Evolutionary conservation across 2,113 vertebrate species (phyloP), one percentile per base, ranked within the genome.

Genomic region (Neolamprologus falcicula): DNA sequence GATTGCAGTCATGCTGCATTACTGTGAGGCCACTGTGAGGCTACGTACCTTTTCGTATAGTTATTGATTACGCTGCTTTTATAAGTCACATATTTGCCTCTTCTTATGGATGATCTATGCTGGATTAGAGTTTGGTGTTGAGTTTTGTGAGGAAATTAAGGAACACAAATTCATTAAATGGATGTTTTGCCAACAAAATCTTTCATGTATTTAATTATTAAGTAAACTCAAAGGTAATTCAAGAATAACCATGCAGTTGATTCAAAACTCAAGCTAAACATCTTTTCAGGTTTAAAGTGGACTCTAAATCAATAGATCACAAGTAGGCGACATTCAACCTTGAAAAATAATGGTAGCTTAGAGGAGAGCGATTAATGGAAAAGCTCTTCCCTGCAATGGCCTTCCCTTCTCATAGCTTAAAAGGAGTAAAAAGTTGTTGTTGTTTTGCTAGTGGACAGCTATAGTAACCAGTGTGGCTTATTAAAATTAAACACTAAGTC

Each of bases 301-400:
- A 78, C 84, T 87, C 40, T 79, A 57, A 90, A 94, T 94, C 92
- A 93, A 92, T 94, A 88, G 37, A 81, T 45, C 52, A 79, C 37
- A 81, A 84, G 61, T 73, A 80, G 47, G 86, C 33, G 40, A 45
- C 83, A 83, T 83, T 73, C 68, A 89, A 86, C 91, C 87, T 85
- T 85, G 83, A 79, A 83, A 90, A 88, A 59, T 80, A 76, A 82
- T 80, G 14, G 52, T 40, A 80, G 42, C 76, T 54, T 47, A 26
- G 81, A 53, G 47, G 86, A 79, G 63, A 89, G 81, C 21, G 83
- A 92, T 91, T 86, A 86, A 89, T 90, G 47, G 47, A 86, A 88
- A 55, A 87, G 88, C 83, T 80, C 50, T 90, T 57, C 59, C 85
- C 57, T 79, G 82, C 80, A 90, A 82, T 85, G 91, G 92, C 55